Evolutionary conservation across 1,140 invertebrate genomes (phyloP).

Genomic region (Rhagoletis pomonella): DNA sequence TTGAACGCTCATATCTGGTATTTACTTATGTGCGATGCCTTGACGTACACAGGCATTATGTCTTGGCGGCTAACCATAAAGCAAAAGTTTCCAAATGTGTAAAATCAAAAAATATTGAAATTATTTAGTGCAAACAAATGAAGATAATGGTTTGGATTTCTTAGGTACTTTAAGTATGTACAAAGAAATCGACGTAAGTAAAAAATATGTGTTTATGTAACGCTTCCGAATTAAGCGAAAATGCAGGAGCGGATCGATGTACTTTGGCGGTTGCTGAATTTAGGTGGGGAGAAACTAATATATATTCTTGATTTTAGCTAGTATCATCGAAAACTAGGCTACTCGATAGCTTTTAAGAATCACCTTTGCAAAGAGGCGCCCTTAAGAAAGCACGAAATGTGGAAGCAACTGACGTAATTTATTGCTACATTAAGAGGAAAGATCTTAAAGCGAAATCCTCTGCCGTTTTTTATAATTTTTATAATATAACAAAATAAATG

Average conservation of each 20-base stretch:
- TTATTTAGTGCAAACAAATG: conserved; percentile 29
- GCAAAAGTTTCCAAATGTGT: conserved; percentile 49
- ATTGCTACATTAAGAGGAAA: too few relatives aligned
- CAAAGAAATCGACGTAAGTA: neutral
- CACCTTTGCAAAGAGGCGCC: too few relatives aligned
- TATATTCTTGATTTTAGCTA: too few relatives aligned
- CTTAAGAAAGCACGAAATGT: too few relatives aligned
- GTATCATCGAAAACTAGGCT: too few relatives aligned
- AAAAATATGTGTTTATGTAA: neutral
- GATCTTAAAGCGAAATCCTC: too few relatives aligned
- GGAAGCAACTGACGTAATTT: too few relatives aligned
- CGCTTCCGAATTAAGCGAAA: neutral
- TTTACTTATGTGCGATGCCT: conserved; percentile 1
- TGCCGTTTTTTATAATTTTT: too few relatives aligned
- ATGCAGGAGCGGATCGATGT: neutral
- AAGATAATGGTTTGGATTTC: neutral
- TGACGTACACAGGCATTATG: neutral
- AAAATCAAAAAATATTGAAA: conserved; percentile 47
- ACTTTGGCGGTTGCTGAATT: too few relatives aligned
- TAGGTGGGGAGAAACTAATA: too few relatives aligned
- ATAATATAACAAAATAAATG: too few relatives aligned
- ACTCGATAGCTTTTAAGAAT: too few relatives aligned
- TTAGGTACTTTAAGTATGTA: neutral
- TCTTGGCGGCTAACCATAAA: conserved; percentile 37
- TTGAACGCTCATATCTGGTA: neutral